Evolutionary conservation across 2,797 vertebrate genomes (phyloP).

Genomic region (Channa striata): DNA sequence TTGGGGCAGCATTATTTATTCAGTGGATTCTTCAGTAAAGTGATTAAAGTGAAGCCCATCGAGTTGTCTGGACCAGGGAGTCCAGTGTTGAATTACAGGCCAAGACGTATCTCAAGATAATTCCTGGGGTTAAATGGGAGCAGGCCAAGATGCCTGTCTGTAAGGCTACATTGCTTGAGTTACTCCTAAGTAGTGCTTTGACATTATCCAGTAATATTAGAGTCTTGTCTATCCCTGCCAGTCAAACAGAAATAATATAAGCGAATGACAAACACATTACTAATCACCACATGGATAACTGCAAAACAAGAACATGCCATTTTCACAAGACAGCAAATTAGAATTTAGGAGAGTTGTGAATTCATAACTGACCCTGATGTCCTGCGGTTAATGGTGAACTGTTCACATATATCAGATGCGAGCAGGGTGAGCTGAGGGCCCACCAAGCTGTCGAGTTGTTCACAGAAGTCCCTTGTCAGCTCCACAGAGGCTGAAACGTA

Average conservation of each 20-base stretch:
- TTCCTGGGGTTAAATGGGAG: constrained; percentile 54
- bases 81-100: constrained; percentile 64
- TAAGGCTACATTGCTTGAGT: constrained; percentile 57
- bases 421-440: constrained; percentile 96
- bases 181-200: constrained; percentile 55
- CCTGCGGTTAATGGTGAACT: constrained; percentile 96
- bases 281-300: constrained; percentile 7
- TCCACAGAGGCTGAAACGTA: constrained; percentile 87
- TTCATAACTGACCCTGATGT: constrained; percentile 91
- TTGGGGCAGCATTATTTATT: constrained; percentile 69
- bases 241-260: constrained; percentile 27
- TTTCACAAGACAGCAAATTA: background rate
- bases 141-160: constrained; percentile 48
- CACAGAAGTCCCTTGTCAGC: constrained; percentile 93
- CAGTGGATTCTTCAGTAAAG: constrained; percentile 61
- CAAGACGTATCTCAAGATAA: constrained; percentile 42
- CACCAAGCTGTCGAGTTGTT: constrained; percentile 92
- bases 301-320: background rate
- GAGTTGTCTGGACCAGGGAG: constrained; percentile 34
- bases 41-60: constrained; percentile 70
- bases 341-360: background rate
- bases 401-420: constrained; percentile 98
- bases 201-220: constrained; percentile 47
- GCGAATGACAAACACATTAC: constrained; percentile 11
- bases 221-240: constrained; percentile 40